A percentile compares a stretch with the other conserved stretches of the same genome.
Evolutionary conservation across 2,888 invertebrate species (phyloP).

Genomic region (Brachypterus glaber): DNA sequence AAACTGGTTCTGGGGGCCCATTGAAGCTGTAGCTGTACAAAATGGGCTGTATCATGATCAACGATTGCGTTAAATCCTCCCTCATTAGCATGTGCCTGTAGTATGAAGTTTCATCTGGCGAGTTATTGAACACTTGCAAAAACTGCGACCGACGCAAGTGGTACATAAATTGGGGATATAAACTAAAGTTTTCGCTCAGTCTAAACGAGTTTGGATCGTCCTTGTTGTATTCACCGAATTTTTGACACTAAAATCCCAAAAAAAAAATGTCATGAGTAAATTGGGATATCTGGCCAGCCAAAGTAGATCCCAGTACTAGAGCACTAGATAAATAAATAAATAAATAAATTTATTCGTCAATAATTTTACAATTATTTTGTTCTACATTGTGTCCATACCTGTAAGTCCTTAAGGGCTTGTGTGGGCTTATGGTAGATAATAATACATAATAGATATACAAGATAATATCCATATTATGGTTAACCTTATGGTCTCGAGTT

Average conservation of each 20-base stretch:
- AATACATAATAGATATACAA: no score
- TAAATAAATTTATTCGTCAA: no score
- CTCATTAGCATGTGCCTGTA: conserved; percentile 97
- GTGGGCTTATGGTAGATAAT: no score
- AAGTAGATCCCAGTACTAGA: no score
- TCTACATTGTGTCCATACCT: no score
- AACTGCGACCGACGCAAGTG: conserved; percentile 97
- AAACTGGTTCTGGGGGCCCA: conserved; percentile 93
- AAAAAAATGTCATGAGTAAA: no score
- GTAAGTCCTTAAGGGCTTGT: no score
- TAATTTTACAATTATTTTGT: no score
- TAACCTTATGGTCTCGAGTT: no score
- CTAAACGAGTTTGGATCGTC: conserved; percentile 96
- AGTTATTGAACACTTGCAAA: conserved; percentile 98
- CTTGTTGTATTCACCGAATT: conserved; percentile 97
- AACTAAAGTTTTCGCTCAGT: conserved; percentile 90
- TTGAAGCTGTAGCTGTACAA: conserved; percentile 97
- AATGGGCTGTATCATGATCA: conserved; percentile 99
- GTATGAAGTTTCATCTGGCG: conserved; percentile 98
- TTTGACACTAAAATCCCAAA: conserved; percentile 97
- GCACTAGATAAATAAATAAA: no score
- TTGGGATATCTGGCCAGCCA: no score
- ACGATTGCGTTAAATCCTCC: conserved; percentile 92
- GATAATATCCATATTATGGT: no score
- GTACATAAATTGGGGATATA: conserved; percentile 99